These are phyloP conservation scores for Pseudomugil tenellus DNA, from an alignment of 2,797 vertebrate genomes.

Conservation along the genomic window DNA sequence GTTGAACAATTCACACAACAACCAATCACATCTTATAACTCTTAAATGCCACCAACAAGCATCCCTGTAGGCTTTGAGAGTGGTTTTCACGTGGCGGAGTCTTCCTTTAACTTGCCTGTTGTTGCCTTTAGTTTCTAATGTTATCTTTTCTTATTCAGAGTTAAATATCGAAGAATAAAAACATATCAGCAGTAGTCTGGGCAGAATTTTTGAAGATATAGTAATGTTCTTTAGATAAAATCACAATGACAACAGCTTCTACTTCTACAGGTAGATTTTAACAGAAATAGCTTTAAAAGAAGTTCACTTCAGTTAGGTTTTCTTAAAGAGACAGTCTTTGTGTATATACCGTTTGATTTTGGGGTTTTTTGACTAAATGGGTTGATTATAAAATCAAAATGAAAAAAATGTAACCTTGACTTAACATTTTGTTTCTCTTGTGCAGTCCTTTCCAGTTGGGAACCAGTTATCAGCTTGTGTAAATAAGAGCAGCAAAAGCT, in stretches of 20 bases:
- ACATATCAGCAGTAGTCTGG: constrained; percentile 81
- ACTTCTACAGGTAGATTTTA: constrained; percentile 70
- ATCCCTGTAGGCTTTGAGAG: constrained; percentile 18
- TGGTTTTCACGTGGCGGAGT: constrained; percentile 45
- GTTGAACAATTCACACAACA: too few relatives aligned
- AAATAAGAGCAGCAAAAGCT: constrained; percentile 54
- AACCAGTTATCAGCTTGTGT: constrained; percentile 60
- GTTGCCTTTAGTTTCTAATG: constrained; percentile 84
- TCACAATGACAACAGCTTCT: constrained; percentile 39
- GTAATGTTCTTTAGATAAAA: constrained; percentile 70
- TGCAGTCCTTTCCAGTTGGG: constrained; percentile 36
- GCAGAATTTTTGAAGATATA: constrained; percentile 71
- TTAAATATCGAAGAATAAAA: constrained; percentile 63
- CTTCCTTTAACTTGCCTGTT: constrained; percentile 79
- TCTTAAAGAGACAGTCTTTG: constrained; percentile 52
- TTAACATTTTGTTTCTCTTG: constrained; percentile 54
- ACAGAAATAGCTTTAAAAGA: constrained; percentile 81
- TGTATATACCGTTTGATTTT: constrained; percentile 76
- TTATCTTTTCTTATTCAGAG: constrained; percentile 71
- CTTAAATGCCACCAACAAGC: background rate
- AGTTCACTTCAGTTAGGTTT: constrained; percentile 58
- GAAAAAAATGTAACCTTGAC: constrained; percentile 52
- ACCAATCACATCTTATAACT: background rate
- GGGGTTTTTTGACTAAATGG: constrained; percentile 70
- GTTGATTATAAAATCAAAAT: constrained; percentile 74